Base-by-base conservation (phyloP, 2,888 invertebrate genomes). In the Hydropsyche betteni region DNA sequence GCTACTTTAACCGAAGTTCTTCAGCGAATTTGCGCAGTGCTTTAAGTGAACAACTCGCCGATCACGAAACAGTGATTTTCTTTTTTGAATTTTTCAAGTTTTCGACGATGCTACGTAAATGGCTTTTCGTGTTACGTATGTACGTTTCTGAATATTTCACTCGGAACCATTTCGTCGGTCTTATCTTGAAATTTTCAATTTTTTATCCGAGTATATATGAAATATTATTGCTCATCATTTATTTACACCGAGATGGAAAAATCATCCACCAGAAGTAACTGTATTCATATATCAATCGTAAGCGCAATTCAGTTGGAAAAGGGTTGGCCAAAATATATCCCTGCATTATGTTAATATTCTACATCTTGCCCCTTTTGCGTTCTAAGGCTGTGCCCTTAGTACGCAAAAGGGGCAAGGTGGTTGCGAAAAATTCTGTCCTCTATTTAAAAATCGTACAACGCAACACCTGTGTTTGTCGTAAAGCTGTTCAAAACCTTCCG, bases 31-130 rank as follows among this genome's bases (percentile, higher is more conserved):
- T 64, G 33, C 24, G 36, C 64, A 64, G 64, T 36, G 34, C 64
- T 64, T 64, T 64, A 64, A 64, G 34, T 64, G 64, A 64, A 64
- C 64, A 64, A 64, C 64, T 64, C 34, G 34, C 36, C 64, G 64
- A 64, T 64, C 36, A 75, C 51, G 68, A 70, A 38, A 74, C 61
- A 36, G 68, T 50, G 74, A 74, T 71, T 74, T 68, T 68, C 36
- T 64, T 36, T 64, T 64, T 64, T 36, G 55, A n/a, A 55, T 36
- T 33, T 36, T 64, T 64, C 14, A 5, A 58, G 24, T 8, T 58
- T 58, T 24, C 16, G n/a, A 4, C 16, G 2, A 16, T 16, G 8
- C 58, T 8, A 16, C 58, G 3, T 24, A 58, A 14, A 16, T 16
- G 58, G 14, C 16, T 24, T 8, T 44, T 8, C 44, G 44, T 44